Evolutionary conservation across 2,797 vertebrate genomes (phyloP).

Genomic region (Hypotaenidia philippensis): DNA sequence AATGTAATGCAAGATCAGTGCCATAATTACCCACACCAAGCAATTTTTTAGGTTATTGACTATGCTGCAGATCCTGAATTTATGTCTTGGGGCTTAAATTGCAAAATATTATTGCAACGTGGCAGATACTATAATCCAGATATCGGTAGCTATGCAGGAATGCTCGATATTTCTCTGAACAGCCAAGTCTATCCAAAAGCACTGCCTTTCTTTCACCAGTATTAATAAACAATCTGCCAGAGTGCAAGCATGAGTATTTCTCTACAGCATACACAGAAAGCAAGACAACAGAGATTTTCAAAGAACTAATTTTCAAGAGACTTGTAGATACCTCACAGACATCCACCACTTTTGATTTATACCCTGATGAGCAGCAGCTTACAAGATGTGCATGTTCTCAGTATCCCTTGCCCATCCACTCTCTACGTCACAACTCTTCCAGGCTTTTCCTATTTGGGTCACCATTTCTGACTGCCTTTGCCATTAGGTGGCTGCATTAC

Average conservation of each 20-base stretch:
- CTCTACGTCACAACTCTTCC: neutral
- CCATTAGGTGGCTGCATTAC: neutral
- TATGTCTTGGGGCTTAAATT: constrained; percentile 28
- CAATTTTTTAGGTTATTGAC: constrained; percentile 63
- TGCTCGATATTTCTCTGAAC: neutral
- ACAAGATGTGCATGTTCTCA: neutral
- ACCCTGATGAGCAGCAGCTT: neutral
- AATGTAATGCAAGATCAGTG: constrained; percentile 42
- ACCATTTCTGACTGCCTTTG: neutral
- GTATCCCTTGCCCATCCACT: neutral
- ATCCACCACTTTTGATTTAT: neutral
- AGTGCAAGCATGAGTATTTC: neutral
- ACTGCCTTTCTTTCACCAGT: neutral
- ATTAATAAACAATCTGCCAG: neutral
- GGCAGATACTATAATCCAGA: constrained; percentile 22
- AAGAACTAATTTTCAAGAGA: neutral
- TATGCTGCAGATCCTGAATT: constrained; percentile 30
- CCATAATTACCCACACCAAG: constrained; percentile 52
- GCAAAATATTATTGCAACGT: constrained; percentile 25
- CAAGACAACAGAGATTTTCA: neutral
- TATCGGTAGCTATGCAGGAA: neutral
- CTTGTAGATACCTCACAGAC: neutral
- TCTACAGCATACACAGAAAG: neutral
- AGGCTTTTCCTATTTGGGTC: neutral
- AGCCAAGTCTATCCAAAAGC: neutral